Conservation (phyloP, 2,797 vertebrate species). For the Acridotheres tristis region DNA sequence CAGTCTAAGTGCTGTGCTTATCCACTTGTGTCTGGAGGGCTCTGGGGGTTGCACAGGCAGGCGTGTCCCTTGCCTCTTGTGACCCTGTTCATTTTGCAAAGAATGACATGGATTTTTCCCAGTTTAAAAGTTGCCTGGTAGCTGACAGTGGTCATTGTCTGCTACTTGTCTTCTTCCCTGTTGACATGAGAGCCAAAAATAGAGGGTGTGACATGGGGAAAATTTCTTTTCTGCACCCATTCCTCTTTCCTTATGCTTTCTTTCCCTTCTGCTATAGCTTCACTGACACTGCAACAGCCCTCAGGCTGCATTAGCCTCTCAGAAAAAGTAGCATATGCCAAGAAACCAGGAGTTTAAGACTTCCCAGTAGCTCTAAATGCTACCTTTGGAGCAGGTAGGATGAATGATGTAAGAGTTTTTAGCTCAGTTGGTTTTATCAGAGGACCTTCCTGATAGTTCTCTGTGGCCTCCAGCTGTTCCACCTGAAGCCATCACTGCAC, state of each 20-base stretch:
- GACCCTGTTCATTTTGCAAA: conserved; percentile 7
- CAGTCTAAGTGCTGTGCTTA: neutral
- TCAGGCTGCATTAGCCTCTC: neutral
- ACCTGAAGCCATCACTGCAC: conserved; percentile 32
- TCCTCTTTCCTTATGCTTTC: neutral
- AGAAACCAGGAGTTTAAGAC: neutral
- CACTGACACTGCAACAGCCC: neutral
- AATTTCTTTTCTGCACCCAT: neutral
- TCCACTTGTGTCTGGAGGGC: neutral
- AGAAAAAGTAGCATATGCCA: neutral
- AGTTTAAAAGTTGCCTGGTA: conserved; percentile 1
- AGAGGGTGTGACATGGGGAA: neutral
- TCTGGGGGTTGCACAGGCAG: neutral
- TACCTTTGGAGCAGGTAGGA: neutral
- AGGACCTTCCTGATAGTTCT: neutral
- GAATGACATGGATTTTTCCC: neutral
- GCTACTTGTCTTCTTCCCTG: conserved; percentile 1
- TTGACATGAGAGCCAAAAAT: conserved; percentile 15
- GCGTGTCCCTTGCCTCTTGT: neutral
- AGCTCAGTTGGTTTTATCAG: neutral
- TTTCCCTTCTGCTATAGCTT: neutral
- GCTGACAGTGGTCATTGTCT: neutral
- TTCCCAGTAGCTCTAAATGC: neutral
- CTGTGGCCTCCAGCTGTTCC: conserved; percentile 28
- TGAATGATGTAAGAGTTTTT: neutral